Conservation (phyloP, 1,140 invertebrate genomes). For the Drosophila carrolli region DNA sequence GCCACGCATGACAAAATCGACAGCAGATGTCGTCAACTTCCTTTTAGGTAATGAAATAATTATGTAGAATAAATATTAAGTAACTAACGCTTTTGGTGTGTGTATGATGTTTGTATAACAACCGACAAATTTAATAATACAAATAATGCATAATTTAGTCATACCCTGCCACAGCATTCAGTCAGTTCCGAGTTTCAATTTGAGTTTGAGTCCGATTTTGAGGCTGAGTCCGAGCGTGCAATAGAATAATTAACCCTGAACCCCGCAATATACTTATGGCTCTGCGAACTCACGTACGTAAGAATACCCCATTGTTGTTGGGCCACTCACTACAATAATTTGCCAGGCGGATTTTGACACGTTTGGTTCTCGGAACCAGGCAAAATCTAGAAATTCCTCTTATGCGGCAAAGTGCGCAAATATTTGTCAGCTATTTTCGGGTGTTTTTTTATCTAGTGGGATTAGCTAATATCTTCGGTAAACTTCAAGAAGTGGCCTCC, state of each 20-base stretch:
- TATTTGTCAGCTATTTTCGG: constrained; percentile 40
- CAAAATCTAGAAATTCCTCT: constrained; percentile 13
- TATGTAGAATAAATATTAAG: constrained; percentile 81
- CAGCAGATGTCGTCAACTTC: constrained; percentile 78
- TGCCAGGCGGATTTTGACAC: constrained; percentile 71
- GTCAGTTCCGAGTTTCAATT: constrained; percentile 29
- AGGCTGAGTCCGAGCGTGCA: constrained; percentile 56
- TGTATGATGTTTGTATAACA: constrained; percentile 21
- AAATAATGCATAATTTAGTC: constrained; percentile 77
- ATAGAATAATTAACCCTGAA: constrained; percentile 76
- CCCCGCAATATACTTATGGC: constrained; percentile 31
- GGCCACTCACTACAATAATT: constrained; percentile 48
- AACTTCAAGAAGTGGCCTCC: constrained; percentile 36
- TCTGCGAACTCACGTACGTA: constrained; percentile 49
- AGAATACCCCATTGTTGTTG: constrained; percentile 64
- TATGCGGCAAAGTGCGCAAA: constrained; percentile 34
- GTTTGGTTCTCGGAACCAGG: constrained; percentile 61
- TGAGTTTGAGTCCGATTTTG: constrained; percentile 14
- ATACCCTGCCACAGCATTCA: constrained; percentile 7
- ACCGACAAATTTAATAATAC: constrained; percentile 63
- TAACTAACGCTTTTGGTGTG: constrained; percentile 38
- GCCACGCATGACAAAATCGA: constrained; percentile 77
- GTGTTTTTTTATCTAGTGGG: constrained; percentile 7
- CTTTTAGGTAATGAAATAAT: constrained; percentile 74
- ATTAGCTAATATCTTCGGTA: constrained; percentile 40